Percentiles rank a stretch among this genome's conserved stretches.
Evolutionary conservation across 1,140 invertebrate genomes (phyloP).

Genomic region (Hetaerina americana): DNA sequence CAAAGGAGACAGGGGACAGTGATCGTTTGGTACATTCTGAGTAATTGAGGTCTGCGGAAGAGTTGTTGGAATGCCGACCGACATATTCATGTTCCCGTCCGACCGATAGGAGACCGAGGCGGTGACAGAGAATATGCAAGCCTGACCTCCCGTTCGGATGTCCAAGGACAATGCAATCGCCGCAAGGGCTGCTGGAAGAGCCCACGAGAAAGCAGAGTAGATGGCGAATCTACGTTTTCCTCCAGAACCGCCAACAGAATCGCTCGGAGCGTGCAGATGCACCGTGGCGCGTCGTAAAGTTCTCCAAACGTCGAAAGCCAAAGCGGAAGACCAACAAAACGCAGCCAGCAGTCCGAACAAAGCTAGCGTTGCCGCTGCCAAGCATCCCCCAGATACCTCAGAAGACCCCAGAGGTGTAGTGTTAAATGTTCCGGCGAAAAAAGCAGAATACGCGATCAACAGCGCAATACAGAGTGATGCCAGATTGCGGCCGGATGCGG

Average conservation of each 20-base stretch:
- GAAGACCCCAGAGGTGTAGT: constrained; percentile 21
- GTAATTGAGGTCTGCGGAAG: constrained; percentile 34
- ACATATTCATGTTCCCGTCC: constrained; percentile 27
- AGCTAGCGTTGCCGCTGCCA: not conserved
- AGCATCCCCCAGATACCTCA: constrained; percentile 35
- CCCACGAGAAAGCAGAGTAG: not conserved
- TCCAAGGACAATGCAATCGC: not conserved
- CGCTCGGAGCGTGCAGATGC: constrained; percentile 22
- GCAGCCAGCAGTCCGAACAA: constrained; percentile 32
- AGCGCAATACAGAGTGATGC: constrained; percentile 33
- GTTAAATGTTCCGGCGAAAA: constrained; percentile 28
- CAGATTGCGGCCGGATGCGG: constrained; percentile 38
- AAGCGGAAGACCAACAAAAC: constrained; percentile 46
- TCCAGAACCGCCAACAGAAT: constrained; percentile 12
- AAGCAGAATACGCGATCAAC: constrained; percentile 31
- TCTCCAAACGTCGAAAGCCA: constrained; percentile 43
- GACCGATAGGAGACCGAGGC: not conserved
- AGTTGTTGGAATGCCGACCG: constrained; percentile 42
- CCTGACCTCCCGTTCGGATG: not conserved
- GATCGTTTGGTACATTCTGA: constrained; percentile 30
- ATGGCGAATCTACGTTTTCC: not conserved
- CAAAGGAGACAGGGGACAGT: constrained; percentile 28
- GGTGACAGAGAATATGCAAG: not conserved
- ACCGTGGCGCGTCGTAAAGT: constrained; percentile 36
- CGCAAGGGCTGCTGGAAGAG: not conserved